Percentiles rank a stretch among this genome's conserved stretches.
These are phyloP conservation scores for Ciona savignyi DNA, from an alignment of 23 tunicate genomes.

Conservation along the genomic window DNA sequence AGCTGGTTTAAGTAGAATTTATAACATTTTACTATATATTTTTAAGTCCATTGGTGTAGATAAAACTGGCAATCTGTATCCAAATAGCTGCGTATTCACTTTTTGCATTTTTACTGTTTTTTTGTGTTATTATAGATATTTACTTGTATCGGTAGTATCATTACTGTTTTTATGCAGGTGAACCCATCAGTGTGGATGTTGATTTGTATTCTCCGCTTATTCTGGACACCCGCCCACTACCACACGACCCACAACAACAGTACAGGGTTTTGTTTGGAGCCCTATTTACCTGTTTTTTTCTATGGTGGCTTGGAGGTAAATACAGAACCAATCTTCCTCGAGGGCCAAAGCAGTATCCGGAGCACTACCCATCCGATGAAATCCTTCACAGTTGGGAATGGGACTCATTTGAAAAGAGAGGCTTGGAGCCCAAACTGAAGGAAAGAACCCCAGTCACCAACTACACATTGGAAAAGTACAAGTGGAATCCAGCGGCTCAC, in stretches of 20 bases:
- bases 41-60: too few species aligned
- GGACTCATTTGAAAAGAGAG: slow-evolving; percentile 21
- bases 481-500: slow-evolving; percentile 29
- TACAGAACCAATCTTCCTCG: slow-evolving; percentile 20
- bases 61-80: too few species aligned
- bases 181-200: slow-evolving; percentile 42
- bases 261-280: slow-evolving; percentile 9
- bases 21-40: too few species aligned
- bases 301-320: slow-evolving; percentile 19
- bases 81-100: too few species aligned
- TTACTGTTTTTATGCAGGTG: slow-evolving; percentile 11
- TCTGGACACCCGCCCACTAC: slow-evolving; percentile 39
- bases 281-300: background rate
- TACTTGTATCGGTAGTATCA: background rate
- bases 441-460: slow-evolving; percentile 12
- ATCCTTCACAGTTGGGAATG: background rate
- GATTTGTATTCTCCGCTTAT: slow-evolving; percentile 23
- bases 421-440: slow-evolving; percentile 15
- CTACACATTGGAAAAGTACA: slow-evolving; percentile 42
- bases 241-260: slow-evolving; percentile 26
- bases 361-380: slow-evolving; percentile 49
- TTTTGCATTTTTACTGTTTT: too few species aligned
- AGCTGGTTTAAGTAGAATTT: too few species aligned
- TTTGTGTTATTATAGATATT: too few species aligned
- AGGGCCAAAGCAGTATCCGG: slow-evolving; percentile 73